phyloP scores from a whole-genome alignment of 2,888 invertebrate genomes.

The Leptura quadrifasciata region DNA sequence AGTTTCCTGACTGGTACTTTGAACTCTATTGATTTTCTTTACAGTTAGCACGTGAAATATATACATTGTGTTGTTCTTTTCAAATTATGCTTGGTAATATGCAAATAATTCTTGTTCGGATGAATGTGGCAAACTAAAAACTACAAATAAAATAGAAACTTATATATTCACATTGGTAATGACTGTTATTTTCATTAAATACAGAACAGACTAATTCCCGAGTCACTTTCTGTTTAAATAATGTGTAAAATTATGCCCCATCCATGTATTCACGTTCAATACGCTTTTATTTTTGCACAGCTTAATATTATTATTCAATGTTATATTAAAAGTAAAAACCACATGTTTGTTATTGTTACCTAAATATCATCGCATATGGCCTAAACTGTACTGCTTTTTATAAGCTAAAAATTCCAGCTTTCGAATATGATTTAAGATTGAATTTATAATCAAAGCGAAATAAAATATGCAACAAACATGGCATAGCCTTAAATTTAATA shows the following conservation, averaged over 20 bases:
- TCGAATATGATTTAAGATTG: not conserved
- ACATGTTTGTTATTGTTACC: not conserved
- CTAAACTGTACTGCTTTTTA: not conserved
- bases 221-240: too few species aligned
- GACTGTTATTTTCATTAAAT: too few species aligned
- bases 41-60: not conserved
- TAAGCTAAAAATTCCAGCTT: not conserved
- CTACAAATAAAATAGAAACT: too few species aligned
- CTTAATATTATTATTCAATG: not conserved
- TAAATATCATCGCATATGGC: not conserved
- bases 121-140: too few species aligned
- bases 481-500: not conserved
- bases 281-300: not conserved
- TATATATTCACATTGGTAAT: too few species aligned
- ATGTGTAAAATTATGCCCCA: not conserved
- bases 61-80: too few species aligned
- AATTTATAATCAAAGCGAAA: not conserved
- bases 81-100: too few species aligned
- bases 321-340: not conserved
- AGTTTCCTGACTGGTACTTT: not conserved
- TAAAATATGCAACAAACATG: too few species aligned
- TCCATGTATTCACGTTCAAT: not conserved
- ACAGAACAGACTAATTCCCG: too few species aligned
- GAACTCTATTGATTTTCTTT: conserved; percentile 3
- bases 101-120: too few species aligned